Conservation (phyloP, 30 jellyfish, hydroid and myxozoan genomes). For the Clytia hemisphaerica region DNA sequence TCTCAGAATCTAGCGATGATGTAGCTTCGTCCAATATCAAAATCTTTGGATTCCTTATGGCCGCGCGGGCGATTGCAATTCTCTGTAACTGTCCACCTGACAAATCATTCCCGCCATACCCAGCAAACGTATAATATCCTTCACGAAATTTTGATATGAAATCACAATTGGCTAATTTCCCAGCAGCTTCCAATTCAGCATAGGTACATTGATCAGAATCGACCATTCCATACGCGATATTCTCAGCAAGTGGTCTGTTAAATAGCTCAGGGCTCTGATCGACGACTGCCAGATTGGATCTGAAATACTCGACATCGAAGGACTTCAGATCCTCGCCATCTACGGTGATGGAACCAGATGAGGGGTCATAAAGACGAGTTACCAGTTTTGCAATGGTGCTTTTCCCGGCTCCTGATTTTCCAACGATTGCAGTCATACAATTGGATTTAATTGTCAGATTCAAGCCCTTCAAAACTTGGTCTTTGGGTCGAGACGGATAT, state of each 20-base stretch:
- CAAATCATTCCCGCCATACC: slow-evolving; percentile 55
- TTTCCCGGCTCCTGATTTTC: slow-evolving; percentile 78
- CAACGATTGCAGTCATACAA: slow-evolving; percentile 59
- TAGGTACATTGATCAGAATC: not conserved
- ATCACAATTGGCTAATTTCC: slow-evolving; percentile 24
- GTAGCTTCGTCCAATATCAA: slow-evolving; percentile 76
- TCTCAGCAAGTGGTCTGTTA: slow-evolving; percentile 48
- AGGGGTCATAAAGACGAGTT: slow-evolving; percentile 62
- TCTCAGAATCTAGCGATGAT: slow-evolving; percentile 69
- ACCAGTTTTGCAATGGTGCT: slow-evolving; percentile 58
- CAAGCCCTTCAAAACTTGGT: slow-evolving; percentile 32
- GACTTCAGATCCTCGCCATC: slow-evolving; percentile 40
- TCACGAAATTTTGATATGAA: slow-evolving; percentile 52
- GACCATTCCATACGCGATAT: slow-evolving; percentile 43
- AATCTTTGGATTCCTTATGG: slow-evolving; percentile 49
- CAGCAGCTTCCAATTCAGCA: slow-evolving; percentile 31
- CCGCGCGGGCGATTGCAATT: slow-evolving; percentile 81
- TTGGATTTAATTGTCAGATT: slow-evolving; percentile 44
- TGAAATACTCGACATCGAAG: slow-evolving; percentile 39
- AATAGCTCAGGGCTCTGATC: slow-evolving; percentile 66
- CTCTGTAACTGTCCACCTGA: slow-evolving; percentile 83
- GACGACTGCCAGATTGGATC: slow-evolving; percentile 43
- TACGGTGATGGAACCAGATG: slow-evolving; percentile 32
- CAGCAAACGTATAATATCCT: slow-evolving; percentile 63
- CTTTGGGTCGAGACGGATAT: slow-evolving; percentile 65